These are phyloP conservation scores for Coryphaenoides rupestris DNA, from an alignment of 2,113 vertebrate genomes.

Conservation along the genomic window DNA sequence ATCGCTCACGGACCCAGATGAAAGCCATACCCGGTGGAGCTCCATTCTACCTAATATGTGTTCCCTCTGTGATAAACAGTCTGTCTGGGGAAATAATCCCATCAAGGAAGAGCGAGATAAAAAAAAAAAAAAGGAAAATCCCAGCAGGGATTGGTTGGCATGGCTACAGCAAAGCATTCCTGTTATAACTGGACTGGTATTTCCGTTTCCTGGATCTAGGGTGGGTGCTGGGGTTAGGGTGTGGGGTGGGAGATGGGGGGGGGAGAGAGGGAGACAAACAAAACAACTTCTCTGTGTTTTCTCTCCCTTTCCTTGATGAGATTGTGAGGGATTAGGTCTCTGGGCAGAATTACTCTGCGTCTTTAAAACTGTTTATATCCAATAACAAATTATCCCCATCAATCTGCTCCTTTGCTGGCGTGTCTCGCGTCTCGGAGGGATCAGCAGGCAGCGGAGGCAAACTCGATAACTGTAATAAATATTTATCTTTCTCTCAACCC, in stretches of 20 bases:
- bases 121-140: slow-evolving; percentile 55
- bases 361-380: slow-evolving; percentile 77
- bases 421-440: slow-evolving; percentile 61
- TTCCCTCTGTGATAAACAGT: slow-evolving; percentile 70
- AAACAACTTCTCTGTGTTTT: slow-evolving; percentile 68
- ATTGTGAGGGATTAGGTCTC: slow-evolving; percentile 71
- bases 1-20: slow-evolving; percentile 61
- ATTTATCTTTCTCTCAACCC: slow-evolving; percentile 78
- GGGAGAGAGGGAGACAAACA: slow-evolving; percentile 59
- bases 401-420: slow-evolving; percentile 72
- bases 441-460: slow-evolving; percentile 68
- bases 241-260: too few relatives aligned
- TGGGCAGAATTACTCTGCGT: slow-evolving; percentile 69
- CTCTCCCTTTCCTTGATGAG: slow-evolving; percentile 66
- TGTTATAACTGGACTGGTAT: slow-evolving; percentile 68
- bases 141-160: slow-evolving; percentile 51
- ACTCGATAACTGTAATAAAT: slow-evolving; percentile 78
- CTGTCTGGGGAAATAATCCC: slow-evolving; percentile 65
- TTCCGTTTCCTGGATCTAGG: slow-evolving; percentile 54
- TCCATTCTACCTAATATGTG: slow-evolving; percentile 69
- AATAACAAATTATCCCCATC: slow-evolving; percentile 76
- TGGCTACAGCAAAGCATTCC: slow-evolving; percentile 42
- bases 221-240: too few relatives aligned
- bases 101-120: slow-evolving; percentile 60
- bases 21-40: slow-evolving; percentile 66